These are phyloP conservation scores for Antheraea mylitta DNA, from an alignment of 1,140 invertebrate species.

Conservation along the genomic window DNA sequence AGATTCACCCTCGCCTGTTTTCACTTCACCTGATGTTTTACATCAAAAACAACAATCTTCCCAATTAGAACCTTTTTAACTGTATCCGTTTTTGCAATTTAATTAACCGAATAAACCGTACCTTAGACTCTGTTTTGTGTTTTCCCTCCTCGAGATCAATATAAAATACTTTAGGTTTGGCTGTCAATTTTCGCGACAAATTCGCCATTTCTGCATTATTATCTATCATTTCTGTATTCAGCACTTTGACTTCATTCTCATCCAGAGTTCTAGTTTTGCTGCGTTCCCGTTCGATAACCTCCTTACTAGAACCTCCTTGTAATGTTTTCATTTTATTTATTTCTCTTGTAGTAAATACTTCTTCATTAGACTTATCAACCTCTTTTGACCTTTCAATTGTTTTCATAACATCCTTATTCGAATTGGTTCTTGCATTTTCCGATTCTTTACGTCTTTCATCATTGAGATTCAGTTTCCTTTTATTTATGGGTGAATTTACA, in stretches of 20 bases:
- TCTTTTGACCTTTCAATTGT: background rate
- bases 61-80: too few relatives aligned
- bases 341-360: background rate
- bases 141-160: slow-evolving; percentile 50
- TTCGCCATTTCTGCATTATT: slow-evolving; percentile 58
- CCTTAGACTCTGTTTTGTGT: slow-evolving; percentile 24
- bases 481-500: slow-evolving; percentile 62
- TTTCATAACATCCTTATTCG: background rate
- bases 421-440: background rate
- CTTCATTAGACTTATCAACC: background rate
- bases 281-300: slow-evolving; percentile 35
- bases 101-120: too few relatives aligned
- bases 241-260: slow-evolving; percentile 64
- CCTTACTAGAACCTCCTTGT: slow-evolving; percentile 7
- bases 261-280: slow-evolving; percentile 68
- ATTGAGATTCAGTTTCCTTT: slow-evolving; percentile 41
- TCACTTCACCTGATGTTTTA: too few relatives aligned
- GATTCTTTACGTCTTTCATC: background rate
- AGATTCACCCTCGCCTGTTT: too few relatives aligned
- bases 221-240: slow-evolving; percentile 53
- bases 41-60: too few relatives aligned
- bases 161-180: slow-evolving; percentile 67
- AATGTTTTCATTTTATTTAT: slow-evolving; percentile 12
- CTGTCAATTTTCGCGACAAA: slow-evolving; percentile 46
- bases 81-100: too few relatives aligned